phyloP scores from a whole-genome alignment of 1,140 invertebrate genomes.

The Tetramorium parvispinum region DNA sequence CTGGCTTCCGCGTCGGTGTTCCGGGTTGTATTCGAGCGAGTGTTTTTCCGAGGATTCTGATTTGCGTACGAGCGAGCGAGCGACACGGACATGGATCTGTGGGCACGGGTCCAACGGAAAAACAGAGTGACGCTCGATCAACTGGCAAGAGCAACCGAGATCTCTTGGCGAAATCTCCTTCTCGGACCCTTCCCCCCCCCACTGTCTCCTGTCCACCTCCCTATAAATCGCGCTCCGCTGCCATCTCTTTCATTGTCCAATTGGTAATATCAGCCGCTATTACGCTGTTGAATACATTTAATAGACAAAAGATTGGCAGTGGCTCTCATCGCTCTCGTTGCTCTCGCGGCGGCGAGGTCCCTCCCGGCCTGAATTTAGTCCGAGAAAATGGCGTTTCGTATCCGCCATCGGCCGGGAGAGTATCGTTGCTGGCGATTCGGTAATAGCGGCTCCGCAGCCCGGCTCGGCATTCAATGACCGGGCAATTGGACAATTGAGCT shows the following conservation, averaged over 20 bases:
- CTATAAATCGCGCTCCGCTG: slow-evolving; percentile 76
- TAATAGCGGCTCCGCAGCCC: slow-evolving; percentile 71
- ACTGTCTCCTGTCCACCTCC: not conserved
- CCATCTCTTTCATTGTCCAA: slow-evolving; percentile 81
- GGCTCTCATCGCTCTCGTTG: slow-evolving; percentile 74
- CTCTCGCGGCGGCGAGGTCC: not conserved
- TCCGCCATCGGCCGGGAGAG: slow-evolving; percentile 45
- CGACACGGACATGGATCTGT: too few species aligned
- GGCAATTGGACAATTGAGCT: slow-evolving; percentile 86
- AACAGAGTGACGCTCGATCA: slow-evolving; percentile 41
- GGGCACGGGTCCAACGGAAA: slow-evolving; percentile 34
- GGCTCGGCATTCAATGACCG: slow-evolving; percentile 83
- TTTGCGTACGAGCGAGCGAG: not conserved
- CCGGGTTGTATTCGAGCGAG: not conserved
- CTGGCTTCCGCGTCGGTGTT: slow-evolving; percentile 3
- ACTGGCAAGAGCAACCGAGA: slow-evolving; percentile 15
- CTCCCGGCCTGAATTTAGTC: slow-evolving; percentile 43
- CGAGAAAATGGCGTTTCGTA: slow-evolving; percentile 59
- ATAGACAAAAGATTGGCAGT: slow-evolving; percentile 82
- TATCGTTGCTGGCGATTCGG: slow-evolving; percentile 68
- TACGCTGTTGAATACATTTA: slow-evolving; percentile 82
- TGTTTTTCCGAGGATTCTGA: not conserved
- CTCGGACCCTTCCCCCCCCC: not conserved
- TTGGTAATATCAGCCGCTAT: slow-evolving; percentile 82
- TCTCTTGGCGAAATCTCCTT: slow-evolving; percentile 65